A percentile compares a stretch with the other conserved stretches of the same genome.
phyloP scores from a whole-genome alignment of 2,113 vertebrate species.

The Ancistrus triradiatus region DNA sequence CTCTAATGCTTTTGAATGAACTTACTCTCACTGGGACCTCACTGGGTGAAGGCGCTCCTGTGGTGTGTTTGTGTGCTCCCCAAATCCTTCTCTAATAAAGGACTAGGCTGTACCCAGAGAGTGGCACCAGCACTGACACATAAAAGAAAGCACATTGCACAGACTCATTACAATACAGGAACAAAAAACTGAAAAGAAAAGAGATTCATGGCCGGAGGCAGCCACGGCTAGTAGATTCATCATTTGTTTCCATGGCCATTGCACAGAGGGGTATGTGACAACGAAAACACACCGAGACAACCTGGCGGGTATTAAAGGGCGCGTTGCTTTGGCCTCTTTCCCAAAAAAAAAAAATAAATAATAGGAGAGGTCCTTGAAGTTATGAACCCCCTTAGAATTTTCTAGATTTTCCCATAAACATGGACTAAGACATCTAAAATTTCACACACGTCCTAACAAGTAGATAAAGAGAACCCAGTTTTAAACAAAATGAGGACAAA shows the following conservation, averaged over 20 bases:
- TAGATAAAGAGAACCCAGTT: too few relatives aligned
- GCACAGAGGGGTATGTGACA: constrained; percentile 42
- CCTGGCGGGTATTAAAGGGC: constrained; percentile 35
- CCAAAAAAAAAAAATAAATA: constrained; percentile 35
- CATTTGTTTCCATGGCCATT: constrained; percentile 46
- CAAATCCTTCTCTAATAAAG: constrained; percentile 26
- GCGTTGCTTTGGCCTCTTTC: constrained; percentile 17
- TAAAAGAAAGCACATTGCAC: constrained; percentile 14
- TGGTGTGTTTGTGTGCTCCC: neutral
- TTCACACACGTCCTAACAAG: too few relatives aligned
- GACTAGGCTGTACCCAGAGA: constrained; percentile 22
- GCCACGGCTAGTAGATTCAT: constrained; percentile 33
- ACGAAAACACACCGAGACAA: constrained; percentile 3
- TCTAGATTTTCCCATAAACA: too few relatives aligned
- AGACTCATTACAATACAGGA: constrained; percentile 42
- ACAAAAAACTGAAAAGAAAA: constrained; percentile 41
- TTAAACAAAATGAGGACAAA: too few relatives aligned
- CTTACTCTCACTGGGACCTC: neutral
- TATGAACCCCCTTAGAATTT: too few relatives aligned
- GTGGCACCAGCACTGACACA: constrained; percentile 15
- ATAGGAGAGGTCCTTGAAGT: too few relatives aligned
- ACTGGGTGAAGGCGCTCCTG: neutral
- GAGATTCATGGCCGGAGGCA: constrained; percentile 42
- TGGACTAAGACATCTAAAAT: too few relatives aligned
- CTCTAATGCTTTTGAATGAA: neutral